Evolutionary conservation across 2,888 invertebrate genomes (phyloP).

Genomic region (Agrochola lota): DNA sequence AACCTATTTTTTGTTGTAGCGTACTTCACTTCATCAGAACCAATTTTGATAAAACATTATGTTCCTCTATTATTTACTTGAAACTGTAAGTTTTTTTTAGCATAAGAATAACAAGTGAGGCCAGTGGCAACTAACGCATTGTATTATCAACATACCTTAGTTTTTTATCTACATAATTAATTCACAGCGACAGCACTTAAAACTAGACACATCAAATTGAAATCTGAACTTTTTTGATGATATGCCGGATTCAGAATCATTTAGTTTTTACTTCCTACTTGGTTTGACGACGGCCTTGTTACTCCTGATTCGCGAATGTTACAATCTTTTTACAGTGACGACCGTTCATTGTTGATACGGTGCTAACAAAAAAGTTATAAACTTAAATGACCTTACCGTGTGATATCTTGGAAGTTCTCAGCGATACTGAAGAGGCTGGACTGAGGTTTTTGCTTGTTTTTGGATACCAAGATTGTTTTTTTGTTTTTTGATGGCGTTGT

Average conservation of each 20-base stretch:
- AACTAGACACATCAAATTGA: constrained; percentile 44
- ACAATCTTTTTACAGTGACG: constrained; percentile 54
- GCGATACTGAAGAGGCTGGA: constrained; percentile 20
- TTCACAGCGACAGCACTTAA: constrained; percentile 32
- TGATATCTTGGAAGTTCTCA: constrained; percentile 55
- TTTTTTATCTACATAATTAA: constrained; percentile 40
- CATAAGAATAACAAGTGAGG: not conserved
- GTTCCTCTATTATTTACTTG: no score
- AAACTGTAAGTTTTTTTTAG: not conserved
- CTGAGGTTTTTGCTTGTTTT: constrained; percentile 33
- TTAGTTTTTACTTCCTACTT: constrained; percentile 60
- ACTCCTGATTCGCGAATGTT: constrained; percentile 46
- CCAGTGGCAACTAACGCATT: not conserved
- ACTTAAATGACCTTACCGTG: constrained; percentile 58
- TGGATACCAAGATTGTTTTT: constrained; percentile 1
- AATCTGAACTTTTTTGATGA: constrained; percentile 55
- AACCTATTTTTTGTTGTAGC: not conserved
- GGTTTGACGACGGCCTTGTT: constrained; percentile 57
- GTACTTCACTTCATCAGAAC: not conserved
- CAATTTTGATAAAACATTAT: not conserved
- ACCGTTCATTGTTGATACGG: constrained; percentile 62
- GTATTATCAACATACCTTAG: constrained; percentile 13
- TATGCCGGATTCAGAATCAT: constrained; percentile 52
- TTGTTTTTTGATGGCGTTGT: not conserved
- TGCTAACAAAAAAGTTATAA: constrained; percentile 61